Conservation (phyloP, 2,888 invertebrate species). For the Diloba caeruleocephala region DNA sequence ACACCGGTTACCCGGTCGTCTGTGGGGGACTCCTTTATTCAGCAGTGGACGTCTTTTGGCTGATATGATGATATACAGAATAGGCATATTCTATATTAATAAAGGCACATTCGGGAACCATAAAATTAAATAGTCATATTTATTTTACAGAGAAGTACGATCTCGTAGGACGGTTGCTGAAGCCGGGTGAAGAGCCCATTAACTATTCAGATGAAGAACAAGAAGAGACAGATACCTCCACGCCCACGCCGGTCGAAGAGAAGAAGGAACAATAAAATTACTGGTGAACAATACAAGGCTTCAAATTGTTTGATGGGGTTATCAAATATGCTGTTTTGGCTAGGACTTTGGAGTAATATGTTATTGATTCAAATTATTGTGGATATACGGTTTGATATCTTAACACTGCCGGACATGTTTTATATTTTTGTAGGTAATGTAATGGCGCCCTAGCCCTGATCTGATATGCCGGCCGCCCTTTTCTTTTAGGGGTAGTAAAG, state of each 20-base stretch:
- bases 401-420: too few species aligned
- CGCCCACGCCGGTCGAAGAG: constrained; percentile 67
- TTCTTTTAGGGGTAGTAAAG: too few species aligned
- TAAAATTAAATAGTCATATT: not conserved
- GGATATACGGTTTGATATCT: too few species aligned
- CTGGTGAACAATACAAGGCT: constrained; percentile 11
- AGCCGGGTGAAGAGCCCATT: constrained; percentile 96
- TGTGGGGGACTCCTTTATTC: too few species aligned
- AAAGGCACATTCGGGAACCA: not conserved
- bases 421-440: too few species aligned
- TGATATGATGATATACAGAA: too few species aligned
- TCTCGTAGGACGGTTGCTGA: constrained; percentile 96
- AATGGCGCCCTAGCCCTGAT: too few species aligned
- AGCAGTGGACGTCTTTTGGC: too few species aligned
- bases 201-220: constrained; percentile 97
- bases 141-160: constrained; percentile 96
- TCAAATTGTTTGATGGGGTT: constrained; percentile 36
- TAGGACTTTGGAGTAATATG: constrained; percentile 6
- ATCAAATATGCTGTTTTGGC: constrained; percentile 9
- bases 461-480: too few species aligned
- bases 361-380: too few species aligned
- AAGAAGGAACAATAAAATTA: constrained; percentile 74
- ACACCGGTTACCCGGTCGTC: too few species aligned
- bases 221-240: constrained; percentile 83
- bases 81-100: too few species aligned